Percentiles rank a stretch among this genome's conserved stretches.
These are phyloP conservation scores for Stichopus horrens DNA, from an alignment of 53 echinoderm and acorn worm species.

Conservation along the genomic window DNA sequence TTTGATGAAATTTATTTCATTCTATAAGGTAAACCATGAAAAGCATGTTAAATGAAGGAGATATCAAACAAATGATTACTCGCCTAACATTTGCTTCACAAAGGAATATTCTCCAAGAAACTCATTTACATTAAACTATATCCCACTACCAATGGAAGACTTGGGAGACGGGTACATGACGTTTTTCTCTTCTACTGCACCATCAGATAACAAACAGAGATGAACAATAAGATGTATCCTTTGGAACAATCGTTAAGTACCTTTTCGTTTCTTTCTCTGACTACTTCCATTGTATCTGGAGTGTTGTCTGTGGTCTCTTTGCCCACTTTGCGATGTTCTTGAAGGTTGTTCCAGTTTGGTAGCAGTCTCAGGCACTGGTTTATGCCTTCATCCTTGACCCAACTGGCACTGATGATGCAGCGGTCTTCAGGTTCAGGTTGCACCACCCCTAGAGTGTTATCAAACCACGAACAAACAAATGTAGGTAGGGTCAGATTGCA, in stretches of 20 bases:
- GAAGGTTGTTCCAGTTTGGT: slow-evolving; percentile 96
- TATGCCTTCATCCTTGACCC: slow-evolving; percentile 96
- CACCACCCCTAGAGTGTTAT: slow-evolving; percentile 62
- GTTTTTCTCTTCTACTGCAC: no score
- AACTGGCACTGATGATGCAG: slow-evolving; percentile 94
- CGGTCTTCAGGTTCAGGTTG: slow-evolving; percentile 98
- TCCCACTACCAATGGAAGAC: no score
- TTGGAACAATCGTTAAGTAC: slow-evolving; percentile 17
- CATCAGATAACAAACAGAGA: no score
- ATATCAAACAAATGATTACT: no score
- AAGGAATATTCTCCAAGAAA: no score
- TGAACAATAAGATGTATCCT: no score
- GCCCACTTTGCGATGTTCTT: slow-evolving; percentile 70
- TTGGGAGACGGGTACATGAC: no score
- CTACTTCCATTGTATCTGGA: slow-evolving; percentile 93
- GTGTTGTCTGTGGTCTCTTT: slow-evolving; percentile 73
- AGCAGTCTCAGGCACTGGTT: slow-evolving; percentile 86
- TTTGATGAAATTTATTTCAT: no score
- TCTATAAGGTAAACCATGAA: no score
- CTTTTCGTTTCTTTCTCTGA: slow-evolving; percentile 95
- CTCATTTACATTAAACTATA: no score
- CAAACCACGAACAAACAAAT: background rate
- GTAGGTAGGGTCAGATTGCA: background rate
- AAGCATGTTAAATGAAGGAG: no score
- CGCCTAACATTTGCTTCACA: no score